These are phyloP conservation scores for Chaenogobius annularis DNA, from an alignment of 2,113 vertebrate species.

Conservation along the genomic window DNA sequence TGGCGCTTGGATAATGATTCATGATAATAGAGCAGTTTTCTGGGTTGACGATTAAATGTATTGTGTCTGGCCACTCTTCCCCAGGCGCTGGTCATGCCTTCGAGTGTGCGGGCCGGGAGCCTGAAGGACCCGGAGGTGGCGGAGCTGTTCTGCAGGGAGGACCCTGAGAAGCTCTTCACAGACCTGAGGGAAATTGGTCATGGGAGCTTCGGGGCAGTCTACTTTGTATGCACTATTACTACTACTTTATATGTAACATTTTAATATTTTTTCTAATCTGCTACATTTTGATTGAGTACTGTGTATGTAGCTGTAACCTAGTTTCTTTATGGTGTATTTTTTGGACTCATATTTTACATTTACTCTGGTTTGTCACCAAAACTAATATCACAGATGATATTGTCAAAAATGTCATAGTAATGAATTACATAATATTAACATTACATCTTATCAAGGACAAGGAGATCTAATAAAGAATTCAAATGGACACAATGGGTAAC, in stretches of 20 bases:
- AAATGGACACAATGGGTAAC: too few species aligned
- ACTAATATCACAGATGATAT: too few species aligned
- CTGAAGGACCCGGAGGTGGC: conserved; percentile 94
- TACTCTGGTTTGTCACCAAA: too few species aligned
- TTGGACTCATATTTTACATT: too few species aligned
- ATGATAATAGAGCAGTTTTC: neutral
- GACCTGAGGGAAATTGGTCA: conserved; percentile 92
- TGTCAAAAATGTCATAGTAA: too few species aligned
- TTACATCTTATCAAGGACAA: too few species aligned
- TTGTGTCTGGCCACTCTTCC: conserved; percentile 36
- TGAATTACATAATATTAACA: too few species aligned
- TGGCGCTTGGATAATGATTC: neutral
- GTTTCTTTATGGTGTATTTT: neutral
- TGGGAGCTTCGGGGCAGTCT: conserved; percentile 92
- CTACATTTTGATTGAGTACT: neutral
- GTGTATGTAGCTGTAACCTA: neutral
- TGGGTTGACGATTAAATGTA: neutral
- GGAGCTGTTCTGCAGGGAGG: conserved; percentile 91
- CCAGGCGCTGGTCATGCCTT: conserved; percentile 87
- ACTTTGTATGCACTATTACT: conserved; percentile 80
- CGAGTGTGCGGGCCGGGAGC: conserved; percentile 89
- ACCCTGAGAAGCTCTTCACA: conserved; percentile 91
- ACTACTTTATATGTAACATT: neutral
- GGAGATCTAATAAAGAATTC: too few species aligned
- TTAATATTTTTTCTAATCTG: neutral